These are phyloP conservation scores for Pelvicachromis taeniatus DNA, from an alignment of 2,113 vertebrate genomes.

Conservation along the genomic window DNA sequence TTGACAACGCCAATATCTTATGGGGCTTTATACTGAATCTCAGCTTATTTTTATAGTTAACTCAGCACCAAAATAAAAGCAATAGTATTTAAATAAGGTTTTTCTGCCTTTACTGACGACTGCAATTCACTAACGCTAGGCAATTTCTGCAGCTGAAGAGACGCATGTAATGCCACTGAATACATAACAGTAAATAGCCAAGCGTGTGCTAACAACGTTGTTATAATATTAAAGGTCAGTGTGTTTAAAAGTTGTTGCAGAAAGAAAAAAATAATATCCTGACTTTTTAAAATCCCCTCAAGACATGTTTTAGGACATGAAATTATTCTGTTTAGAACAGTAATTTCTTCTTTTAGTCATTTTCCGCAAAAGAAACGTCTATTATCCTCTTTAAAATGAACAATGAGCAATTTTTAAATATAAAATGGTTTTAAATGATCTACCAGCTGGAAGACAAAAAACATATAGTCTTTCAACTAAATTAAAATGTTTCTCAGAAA, in stretches of 20 bases:
- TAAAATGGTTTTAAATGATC: neutral
- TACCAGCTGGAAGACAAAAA: accelerated
- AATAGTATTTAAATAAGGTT: neutral
- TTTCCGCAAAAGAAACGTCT: neutral
- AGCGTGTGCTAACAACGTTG: neutral
- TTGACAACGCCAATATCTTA: neutral
- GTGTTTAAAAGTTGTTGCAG: neutral
- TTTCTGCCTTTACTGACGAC: neutral
- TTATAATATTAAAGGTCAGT: neutral
- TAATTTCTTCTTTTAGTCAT: neutral
- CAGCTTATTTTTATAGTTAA: neutral
- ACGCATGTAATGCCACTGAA: neutral
- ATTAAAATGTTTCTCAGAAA: neutral
- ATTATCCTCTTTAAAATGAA: neutral
- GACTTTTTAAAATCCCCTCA: neutral
- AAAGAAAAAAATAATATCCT: neutral
- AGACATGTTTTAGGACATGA: neutral
- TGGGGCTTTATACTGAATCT: neutral
- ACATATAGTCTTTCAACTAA: neutral
- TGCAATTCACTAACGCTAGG: neutral
- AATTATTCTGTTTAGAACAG: neutral
- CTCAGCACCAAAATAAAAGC: neutral
- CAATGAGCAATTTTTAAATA: neutral
- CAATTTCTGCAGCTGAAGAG: neutral
- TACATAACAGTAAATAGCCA: neutral